These are phyloP conservation scores for Orthonychiurus folsomi DNA, from an alignment of 2,888 invertebrate genomes.

Conservation along the genomic window DNA sequence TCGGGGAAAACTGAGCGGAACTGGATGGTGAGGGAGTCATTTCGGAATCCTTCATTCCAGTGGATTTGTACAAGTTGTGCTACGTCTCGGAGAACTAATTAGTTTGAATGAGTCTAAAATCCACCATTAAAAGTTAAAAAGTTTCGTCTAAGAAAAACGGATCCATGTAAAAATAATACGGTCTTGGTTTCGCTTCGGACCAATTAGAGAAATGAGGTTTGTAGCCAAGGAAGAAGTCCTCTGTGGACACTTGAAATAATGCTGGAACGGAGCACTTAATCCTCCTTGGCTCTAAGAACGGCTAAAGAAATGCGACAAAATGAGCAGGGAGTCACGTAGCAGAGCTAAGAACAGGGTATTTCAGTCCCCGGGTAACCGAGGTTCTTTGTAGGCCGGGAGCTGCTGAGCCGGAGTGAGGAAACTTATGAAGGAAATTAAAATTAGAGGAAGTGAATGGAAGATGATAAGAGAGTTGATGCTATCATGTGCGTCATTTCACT, in stretches of 20 bases:
- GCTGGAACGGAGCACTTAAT: background rate
- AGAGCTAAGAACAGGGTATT: too few relatives aligned
- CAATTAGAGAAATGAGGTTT: conserved; percentile 1
- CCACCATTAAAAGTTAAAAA: background rate
- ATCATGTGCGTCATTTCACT: conserved; percentile 1
- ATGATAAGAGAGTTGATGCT: background rate
- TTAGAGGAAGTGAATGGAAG: conserved; percentile 1
- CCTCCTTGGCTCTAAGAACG: background rate
- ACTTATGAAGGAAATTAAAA: conserved; percentile 1
- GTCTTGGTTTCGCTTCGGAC: background rate
- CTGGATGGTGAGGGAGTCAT: background rate
- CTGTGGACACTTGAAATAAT: conserved; percentile 1
- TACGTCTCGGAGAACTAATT: background rate
- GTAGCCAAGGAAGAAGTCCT: background rate
- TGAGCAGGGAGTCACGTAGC: background rate
- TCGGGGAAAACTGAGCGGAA: too few relatives aligned
- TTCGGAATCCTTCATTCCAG: background rate
- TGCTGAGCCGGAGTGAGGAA: too few relatives aligned
- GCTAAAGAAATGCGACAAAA: background rate
- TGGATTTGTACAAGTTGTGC: background rate
- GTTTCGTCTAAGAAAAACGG: background rate
- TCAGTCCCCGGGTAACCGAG: too few relatives aligned
- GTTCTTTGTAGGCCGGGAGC: too few relatives aligned
- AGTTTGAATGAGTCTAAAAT: conserved; percentile 1
- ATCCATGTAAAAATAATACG: background rate